Evolutionary conservation across 2,797 vertebrate genomes (phyloP), one percentile per base, ranked within the genome.

Genomic region (Tolypeutes matacus): DNA sequence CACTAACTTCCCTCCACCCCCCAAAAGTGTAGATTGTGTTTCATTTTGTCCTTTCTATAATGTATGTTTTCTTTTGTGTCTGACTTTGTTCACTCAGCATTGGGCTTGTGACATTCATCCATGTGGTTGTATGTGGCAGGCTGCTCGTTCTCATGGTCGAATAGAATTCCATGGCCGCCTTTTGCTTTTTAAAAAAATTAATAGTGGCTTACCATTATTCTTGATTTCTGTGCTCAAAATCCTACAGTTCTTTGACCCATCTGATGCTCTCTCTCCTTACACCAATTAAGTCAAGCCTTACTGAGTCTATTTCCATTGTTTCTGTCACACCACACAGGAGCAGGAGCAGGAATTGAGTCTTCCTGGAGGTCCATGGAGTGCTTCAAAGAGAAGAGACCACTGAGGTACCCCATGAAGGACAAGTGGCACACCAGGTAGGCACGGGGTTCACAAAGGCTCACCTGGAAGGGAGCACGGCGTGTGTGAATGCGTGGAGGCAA

Each of bases 41-140:
- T 14, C 10, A 34, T 36, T 51, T 34, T 15, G 12, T 58, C 4
- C 51, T 3, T 49, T 34, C 6, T 2, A 0, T 20, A 3, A 10
- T 20, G 23, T 49, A 18, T 27, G 18, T 11, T 21, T 7, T 46
- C 31, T 72, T 62, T 23, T 12, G 20, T 5, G 3, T 49, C 3
- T 3, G 2, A 31, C 5, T 29, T 73, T 72, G 69, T 88, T 39
- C 20, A 12, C 17, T 88, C 13, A 9, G 17, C 12, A 1, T 58
- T 34, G 11, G 3, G 17, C 34, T 51, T 65, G 36, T 56, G 18
- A 65, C 31, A 73, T 65, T 49, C 69, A 53, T 7, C 7, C 29
- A 21, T 1, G 9, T 46, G 46, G 46, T 15, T 67, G 8, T 5
- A 0, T 4, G 5, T 5, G 6, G 3, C 3, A 1, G 27, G 4